Percentiles rank a stretch among this genome's conserved stretches.
Evolutionary conservation across 2,113 vertebrate species (phyloP).

Genomic region (Leptodactylus fuscus): DNA sequence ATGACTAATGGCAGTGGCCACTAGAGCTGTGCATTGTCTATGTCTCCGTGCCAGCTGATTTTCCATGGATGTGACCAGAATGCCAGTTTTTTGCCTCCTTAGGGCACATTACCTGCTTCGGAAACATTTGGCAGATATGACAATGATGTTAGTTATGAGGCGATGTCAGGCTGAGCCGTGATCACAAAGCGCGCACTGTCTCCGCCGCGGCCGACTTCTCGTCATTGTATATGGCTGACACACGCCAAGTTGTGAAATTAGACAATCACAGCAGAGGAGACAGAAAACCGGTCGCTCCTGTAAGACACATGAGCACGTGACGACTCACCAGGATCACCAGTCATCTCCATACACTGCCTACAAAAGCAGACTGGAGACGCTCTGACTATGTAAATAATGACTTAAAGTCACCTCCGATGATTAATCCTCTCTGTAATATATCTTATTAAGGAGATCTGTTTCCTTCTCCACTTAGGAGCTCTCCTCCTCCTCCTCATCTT

Average conservation of each 20-base stretch:
- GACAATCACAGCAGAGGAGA: not conserved
- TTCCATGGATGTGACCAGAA: not conserved
- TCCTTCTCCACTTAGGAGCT: too few species aligned
- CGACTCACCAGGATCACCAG: not conserved
- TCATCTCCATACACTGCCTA: not conserved
- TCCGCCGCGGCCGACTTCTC: not conserved
- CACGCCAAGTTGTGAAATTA: constrained; percentile 12
- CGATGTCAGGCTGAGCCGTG: not conserved
- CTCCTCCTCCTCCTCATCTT: too few species aligned
- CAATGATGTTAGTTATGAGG: constrained; percentile 35
- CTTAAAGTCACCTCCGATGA: too few species aligned
- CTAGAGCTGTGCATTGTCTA: not conserved
- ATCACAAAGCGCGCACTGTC: constrained; percentile 32
- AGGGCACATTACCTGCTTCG: constrained; percentile 29
- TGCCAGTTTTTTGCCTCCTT: constrained; percentile 18
- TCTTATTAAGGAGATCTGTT: too few species aligned
- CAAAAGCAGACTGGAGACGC: too few species aligned
- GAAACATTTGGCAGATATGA: constrained; percentile 25
- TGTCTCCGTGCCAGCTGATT: constrained; percentile 7
- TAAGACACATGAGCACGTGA: not conserved
- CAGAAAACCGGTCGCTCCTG: not conserved
- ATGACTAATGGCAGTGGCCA: not conserved
- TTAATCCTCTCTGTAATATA: too few species aligned
- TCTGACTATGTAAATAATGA: too few species aligned
- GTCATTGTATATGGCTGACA: constrained; percentile 8